phyloP scores from a whole-genome alignment of 2,888 invertebrate genomes.

The Entomobrya multifasciata region DNA sequence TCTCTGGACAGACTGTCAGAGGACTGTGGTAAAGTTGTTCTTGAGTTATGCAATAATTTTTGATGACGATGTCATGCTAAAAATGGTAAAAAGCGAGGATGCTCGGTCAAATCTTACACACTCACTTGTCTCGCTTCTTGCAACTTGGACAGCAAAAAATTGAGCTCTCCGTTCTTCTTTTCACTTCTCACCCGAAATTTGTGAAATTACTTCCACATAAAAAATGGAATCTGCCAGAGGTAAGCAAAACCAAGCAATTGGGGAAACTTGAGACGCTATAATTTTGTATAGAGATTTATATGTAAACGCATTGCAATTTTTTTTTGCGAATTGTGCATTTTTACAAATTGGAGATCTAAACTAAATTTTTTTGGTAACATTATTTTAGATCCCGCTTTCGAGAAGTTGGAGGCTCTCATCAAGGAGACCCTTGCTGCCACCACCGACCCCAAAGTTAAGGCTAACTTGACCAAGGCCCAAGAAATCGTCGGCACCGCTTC shows the following conservation, averaged over 20 bases:
- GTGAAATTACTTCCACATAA: neutral
- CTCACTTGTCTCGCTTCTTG: constrained; percentile 16
- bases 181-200: neutral
- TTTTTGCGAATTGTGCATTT: no score
- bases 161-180: neutral
- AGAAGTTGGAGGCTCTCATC: constrained; percentile 69
- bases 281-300: neutral
- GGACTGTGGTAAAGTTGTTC: no score
- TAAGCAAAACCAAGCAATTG: constrained; percentile 21
- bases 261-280: constrained; percentile 19
- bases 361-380: no score
- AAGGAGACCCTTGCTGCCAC: constrained; percentile 66
- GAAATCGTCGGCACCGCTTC: constrained; percentile 69
- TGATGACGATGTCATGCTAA: neutral
- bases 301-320: neutral
- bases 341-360: no score
- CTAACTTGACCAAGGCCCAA: constrained; percentile 69
- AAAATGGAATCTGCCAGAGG: constrained; percentile 59
- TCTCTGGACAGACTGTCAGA: no score
- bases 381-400: constrained; percentile 75
- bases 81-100: constrained; percentile 42
- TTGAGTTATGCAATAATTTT: no score
- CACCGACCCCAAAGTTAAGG: constrained; percentile 68
- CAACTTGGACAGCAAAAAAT: constrained; percentile 31
- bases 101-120: constrained; percentile 14